Conservation (phyloP, 1,140 invertebrate species). For the Drosophila eugracilis region DNA sequence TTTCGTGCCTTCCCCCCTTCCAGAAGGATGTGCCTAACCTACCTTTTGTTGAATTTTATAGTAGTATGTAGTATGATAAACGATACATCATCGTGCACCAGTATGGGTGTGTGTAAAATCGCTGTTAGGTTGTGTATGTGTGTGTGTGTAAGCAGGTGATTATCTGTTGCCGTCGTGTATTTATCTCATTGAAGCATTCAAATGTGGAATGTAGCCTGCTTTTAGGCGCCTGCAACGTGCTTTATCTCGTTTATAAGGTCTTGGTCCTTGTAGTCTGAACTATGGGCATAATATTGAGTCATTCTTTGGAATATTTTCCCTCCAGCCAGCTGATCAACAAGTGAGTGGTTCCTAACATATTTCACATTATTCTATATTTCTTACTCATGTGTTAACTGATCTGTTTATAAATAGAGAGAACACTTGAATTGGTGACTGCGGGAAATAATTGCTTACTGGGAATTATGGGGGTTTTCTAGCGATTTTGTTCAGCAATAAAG, state of each 20-base stretch:
- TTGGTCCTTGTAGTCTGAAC: neutral
- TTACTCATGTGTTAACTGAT: neutral
- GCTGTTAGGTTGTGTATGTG: slow-evolving; percentile 49
- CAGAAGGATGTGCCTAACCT: slow-evolving; percentile 76
- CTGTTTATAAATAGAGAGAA: neutral
- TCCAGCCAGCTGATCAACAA: slow-evolving; percentile 18
- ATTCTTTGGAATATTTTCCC: neutral
- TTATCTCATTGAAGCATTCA: slow-evolving; percentile 75
- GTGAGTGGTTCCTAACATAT: slow-evolving; percentile 4
- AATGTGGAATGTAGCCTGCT: slow-evolving; percentile 42
- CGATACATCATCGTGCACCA: slow-evolving; percentile 16
- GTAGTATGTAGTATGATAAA: slow-evolving; percentile 72
- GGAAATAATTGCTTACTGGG: neutral
- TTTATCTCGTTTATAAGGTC: slow-evolving; percentile 17
- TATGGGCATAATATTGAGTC: slow-evolving; percentile 1
- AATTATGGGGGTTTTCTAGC: neutral
- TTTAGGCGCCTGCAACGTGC: slow-evolving; percentile 33
- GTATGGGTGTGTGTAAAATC: slow-evolving; percentile 24
- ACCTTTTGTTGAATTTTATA: slow-evolving; percentile 77
- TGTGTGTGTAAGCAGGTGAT: slow-evolving; percentile 81
- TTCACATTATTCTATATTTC: neutral
- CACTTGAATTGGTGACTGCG: neutral
- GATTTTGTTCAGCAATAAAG: neutral
- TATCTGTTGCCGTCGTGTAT: slow-evolving; percentile 79
- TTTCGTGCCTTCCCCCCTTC: slow-evolving; percentile 2